Conservation (phyloP, 2,797 vertebrate genomes). For the Cuniculus paca region DNA sequence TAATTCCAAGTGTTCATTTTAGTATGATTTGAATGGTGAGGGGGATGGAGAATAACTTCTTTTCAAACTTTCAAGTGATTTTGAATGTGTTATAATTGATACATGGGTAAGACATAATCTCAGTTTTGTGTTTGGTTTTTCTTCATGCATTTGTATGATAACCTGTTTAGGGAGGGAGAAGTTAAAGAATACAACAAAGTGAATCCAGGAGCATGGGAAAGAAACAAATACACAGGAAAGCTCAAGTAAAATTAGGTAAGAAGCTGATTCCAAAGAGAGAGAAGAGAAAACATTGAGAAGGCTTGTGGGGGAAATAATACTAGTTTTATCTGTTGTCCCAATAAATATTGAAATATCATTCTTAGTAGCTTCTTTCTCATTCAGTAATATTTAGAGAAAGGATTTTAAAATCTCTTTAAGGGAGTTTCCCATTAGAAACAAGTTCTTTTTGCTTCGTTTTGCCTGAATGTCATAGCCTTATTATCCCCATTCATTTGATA, state of each 20-base stretch:
- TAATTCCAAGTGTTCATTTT: not conserved
- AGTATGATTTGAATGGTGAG: not conserved
- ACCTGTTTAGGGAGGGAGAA: not conserved
- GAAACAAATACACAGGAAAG: not conserved
- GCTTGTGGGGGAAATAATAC: not conserved
- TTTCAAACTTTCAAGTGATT: constrained; percentile 9
- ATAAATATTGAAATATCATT: not conserved
- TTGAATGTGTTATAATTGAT: not conserved
- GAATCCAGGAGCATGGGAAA: not conserved
- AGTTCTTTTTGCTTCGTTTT: not conserved
- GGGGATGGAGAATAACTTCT: not conserved
- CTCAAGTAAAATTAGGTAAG: not conserved
- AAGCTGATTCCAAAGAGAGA: not conserved
- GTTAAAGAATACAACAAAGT: not conserved
- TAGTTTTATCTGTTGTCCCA: not conserved
- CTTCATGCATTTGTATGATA: not conserved
- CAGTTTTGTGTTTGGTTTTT: not conserved
- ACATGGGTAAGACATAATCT: constrained; percentile 12
- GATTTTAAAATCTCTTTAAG: not conserved
- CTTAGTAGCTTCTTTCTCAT: not conserved
- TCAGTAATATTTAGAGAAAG: not conserved
- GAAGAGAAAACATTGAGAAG: not conserved
- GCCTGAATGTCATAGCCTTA: not conserved
- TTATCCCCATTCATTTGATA: not conserved
- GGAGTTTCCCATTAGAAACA: not conserved